Conservation (phyloP, 2,797 vertebrate genomes). For the Cyclopterus lumpus region DNA sequence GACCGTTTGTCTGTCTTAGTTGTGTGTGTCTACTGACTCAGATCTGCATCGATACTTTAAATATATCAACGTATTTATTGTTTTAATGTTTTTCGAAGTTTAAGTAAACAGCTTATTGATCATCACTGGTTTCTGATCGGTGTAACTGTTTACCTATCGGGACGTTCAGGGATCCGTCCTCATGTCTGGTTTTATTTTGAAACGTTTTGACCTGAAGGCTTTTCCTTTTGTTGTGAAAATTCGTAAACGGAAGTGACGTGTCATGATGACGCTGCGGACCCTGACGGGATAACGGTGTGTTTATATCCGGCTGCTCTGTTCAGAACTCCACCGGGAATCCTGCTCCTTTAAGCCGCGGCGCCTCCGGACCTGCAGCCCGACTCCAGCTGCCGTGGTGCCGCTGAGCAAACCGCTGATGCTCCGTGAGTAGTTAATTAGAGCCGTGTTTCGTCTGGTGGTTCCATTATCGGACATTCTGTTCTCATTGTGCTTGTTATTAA, state of each 20-base stretch:
- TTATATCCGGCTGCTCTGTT: neutral
- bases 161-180: neutral
- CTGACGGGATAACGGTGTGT: neutral
- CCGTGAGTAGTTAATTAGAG: slow-evolving; percentile 23
- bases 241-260: neutral
- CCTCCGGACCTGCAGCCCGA: neutral
- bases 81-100: too few relatives aligned
- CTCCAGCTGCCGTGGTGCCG: slow-evolving; percentile 1
- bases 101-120: too few relatives aligned
- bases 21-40: too few relatives aligned
- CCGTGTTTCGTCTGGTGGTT: too few relatives aligned
- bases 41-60: too few relatives aligned
- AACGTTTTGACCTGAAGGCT: neutral
- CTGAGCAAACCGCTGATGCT: neutral
- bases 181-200: neutral
- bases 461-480: too few relatives aligned
- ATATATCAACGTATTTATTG: too few relatives aligned
- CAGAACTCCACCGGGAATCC: neutral
- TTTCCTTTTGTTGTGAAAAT: neutral
- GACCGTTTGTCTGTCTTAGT: neutral
- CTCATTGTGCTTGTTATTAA: too few relatives aligned
- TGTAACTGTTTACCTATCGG: too few relatives aligned
- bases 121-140: too few relatives aligned
- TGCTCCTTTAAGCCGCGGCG: neutral
- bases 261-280: too few relatives aligned